A percentile compares a stretch with the other conserved stretches of the same genome.
phyloP scores from a whole-genome alignment of 1,140 invertebrate species.

The Drosophila parabipectinata region DNA sequence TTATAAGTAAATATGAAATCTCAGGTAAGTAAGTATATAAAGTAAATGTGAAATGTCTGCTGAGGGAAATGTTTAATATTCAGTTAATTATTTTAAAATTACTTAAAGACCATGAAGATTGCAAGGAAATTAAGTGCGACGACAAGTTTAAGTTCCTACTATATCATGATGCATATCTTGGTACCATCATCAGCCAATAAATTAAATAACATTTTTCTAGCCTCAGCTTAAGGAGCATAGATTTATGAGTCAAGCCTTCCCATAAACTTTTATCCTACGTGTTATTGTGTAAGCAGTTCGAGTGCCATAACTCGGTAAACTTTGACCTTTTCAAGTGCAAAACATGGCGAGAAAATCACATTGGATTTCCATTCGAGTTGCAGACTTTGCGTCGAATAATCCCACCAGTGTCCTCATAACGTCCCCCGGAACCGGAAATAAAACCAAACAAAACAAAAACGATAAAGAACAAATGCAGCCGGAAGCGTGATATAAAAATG shows the following conservation, averaged over 20 bases:
- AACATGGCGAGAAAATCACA: slow-evolving; percentile 24
- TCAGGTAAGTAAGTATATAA: slow-evolving; percentile 16
- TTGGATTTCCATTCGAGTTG: slow-evolving; percentile 54
- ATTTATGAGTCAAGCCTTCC: slow-evolving; percentile 11
- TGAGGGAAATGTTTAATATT: slow-evolving; percentile 1
- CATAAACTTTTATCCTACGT: background rate
- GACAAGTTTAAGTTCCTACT: too few species aligned
- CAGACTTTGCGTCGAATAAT: slow-evolving; percentile 62
- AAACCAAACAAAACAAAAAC: slow-evolving; percentile 29
- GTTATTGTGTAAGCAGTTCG: slow-evolving; percentile 4
- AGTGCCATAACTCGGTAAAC: slow-evolving; percentile 35
- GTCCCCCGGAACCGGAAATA: slow-evolving; percentile 26
- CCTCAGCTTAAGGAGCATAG: background rate
- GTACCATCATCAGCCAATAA: background rate
- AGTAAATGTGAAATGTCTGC: slow-evolving; percentile 1
- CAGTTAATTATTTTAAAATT: slow-evolving; percentile 9
- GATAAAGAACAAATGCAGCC: slow-evolving; percentile 52
- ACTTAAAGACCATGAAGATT: background rate
- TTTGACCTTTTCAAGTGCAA: slow-evolving; percentile 62
- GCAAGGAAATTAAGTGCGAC: background rate
- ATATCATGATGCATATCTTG: too few species aligned
- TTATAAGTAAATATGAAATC: background rate
- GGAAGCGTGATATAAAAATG: slow-evolving; percentile 39
- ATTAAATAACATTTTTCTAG: slow-evolving; percentile 17
- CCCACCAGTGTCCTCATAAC: background rate